These are phyloP conservation scores for Junco hyemalis DNA, from an alignment of 2,113 vertebrate species.

Conservation along the genomic window DNA sequence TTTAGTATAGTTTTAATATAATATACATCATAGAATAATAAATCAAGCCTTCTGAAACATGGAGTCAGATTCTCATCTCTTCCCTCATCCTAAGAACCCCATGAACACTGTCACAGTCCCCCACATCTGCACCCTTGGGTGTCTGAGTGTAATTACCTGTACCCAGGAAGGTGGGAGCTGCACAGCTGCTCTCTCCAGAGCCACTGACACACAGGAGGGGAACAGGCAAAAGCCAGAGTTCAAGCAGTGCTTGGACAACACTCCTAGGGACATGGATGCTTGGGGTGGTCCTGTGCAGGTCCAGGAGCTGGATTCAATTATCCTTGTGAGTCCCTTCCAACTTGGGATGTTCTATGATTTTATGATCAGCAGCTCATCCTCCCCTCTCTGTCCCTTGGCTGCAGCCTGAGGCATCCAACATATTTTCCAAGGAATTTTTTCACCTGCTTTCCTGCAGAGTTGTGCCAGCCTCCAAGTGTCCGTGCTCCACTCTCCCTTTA, in stretches of 20 bases:
- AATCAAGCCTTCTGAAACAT: no score
- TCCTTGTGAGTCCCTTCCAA: not conserved
- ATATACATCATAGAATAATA: no score
- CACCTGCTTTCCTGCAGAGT: not conserved
- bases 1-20: no score
- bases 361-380: not conserved
- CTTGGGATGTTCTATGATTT: not conserved
- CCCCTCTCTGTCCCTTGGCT: not conserved
- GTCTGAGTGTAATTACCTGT: not conserved
- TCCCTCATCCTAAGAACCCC: no score
- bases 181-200: not conserved
- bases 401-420: not conserved
- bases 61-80: no score
- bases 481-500: accelerated
- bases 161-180: not conserved
- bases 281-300: not conserved
- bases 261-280: not conserved
- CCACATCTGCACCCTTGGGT: not conserved
- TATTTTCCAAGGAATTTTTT: not conserved
- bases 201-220: not conserved
- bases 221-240: not conserved
- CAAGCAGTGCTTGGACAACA: not conserved
- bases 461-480: not conserved
- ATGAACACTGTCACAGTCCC: no score
- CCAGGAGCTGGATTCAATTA: not conserved